Conservation (phyloP, 2,113 vertebrate genomes). For the Callocephalon fimbriatum region DNA sequence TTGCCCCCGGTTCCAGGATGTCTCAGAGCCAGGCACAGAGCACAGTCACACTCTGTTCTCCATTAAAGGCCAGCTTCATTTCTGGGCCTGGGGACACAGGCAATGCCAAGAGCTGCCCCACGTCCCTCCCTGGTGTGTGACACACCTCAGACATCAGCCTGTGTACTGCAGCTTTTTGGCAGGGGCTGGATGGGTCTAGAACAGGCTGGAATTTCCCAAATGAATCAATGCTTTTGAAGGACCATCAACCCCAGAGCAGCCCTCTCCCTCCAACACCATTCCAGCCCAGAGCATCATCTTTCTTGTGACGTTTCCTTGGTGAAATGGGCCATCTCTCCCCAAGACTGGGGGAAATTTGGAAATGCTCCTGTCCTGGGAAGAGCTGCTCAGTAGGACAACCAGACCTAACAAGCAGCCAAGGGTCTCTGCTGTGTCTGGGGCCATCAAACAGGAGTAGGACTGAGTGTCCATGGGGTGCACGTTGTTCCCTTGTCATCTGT, state of each 20-base stretch:
- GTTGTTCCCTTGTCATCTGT: neutral
- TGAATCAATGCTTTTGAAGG: neutral
- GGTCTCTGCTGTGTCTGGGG: neutral
- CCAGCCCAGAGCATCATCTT: neutral
- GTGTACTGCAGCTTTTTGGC: neutral
- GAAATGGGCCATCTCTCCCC: neutral
- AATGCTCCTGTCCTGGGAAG: neutral
- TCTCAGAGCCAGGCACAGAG: neutral
- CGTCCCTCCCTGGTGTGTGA: neutral
- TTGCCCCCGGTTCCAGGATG: neutral
- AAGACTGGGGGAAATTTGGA: rapidly evolving
- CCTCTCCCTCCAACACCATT: neutral
- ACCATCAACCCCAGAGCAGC: neutral
- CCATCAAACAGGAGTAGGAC: rapidly evolving
- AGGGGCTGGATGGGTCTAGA: neutral
- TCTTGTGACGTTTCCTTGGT: neutral
- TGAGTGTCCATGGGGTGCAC: rapidly evolving
- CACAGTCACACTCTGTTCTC: neutral
- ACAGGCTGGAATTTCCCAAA: neutral
- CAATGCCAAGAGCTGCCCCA: neutral
- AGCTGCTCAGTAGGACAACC: neutral
- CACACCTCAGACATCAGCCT: neutral
- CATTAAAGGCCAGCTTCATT: neutral
- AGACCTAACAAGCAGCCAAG: neutral
- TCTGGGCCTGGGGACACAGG: neutral